These are phyloP conservation scores for Agrotis ipsilon DNA, from an alignment of 2,888 invertebrate genomes.

Conservation along the genomic window DNA sequence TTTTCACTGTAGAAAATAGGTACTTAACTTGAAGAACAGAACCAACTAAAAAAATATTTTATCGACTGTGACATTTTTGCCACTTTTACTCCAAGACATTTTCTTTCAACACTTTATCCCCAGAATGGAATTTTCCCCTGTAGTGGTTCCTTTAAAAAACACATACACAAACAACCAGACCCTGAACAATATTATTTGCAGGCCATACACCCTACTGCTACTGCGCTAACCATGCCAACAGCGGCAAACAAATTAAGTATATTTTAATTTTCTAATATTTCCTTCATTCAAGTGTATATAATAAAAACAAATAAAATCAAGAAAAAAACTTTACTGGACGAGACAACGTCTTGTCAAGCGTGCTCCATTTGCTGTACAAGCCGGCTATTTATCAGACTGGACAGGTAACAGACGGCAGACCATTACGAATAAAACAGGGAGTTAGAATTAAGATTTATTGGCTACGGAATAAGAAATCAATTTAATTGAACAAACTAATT, in stretches of 20 bases:
- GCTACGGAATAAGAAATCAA: background rate
- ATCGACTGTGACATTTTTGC: no score
- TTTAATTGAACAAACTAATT: background rate
- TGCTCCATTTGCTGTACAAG: constrained; percentile 17
- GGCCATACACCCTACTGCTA: no score
- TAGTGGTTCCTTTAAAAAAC: no score
- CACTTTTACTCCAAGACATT: background rate
- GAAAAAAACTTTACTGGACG: background rate
- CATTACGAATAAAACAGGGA: constrained; percentile 22
- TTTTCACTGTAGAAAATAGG: no score
- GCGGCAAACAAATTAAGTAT: no score
- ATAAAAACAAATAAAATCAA: background rate
- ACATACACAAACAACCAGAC: no score
- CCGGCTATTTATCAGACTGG: constrained; percentile 19
- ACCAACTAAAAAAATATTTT: no score
- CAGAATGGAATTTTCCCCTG: no score
- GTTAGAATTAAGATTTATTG: constrained; percentile 15
- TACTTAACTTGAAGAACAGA: no score
- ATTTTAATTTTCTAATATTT: background rate
- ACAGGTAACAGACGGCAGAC: constrained; percentile 24
- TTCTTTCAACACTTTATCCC: no score
- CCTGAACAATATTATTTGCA: no score
- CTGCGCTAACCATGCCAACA: no score
- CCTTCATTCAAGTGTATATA: background rate
- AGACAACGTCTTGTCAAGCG: background rate